These are phyloP conservation scores for Apis cerana DNA, from an alignment of 1,140 invertebrate species.

Conservation along the genomic window DNA sequence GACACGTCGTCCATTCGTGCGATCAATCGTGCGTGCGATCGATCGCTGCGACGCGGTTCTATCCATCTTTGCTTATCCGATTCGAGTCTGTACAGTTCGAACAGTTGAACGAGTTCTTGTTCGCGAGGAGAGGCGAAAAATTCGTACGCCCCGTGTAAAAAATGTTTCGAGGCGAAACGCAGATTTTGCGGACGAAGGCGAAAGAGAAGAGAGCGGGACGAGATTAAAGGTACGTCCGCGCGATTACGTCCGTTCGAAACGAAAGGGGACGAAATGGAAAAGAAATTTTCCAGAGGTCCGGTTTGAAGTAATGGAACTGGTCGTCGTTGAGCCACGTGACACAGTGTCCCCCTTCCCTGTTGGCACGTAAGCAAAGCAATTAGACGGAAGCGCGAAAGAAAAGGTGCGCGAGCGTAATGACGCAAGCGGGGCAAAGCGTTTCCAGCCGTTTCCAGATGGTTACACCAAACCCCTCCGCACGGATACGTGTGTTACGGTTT, in stretches of 20 bases:
- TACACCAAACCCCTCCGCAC: conserved; percentile 62
- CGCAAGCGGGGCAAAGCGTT: conserved; percentile 65
- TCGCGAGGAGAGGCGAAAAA: too few relatives aligned
- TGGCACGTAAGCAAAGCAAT: conserved; percentile 61
- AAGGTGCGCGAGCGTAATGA: conserved; percentile 48
- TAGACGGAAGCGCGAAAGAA: conserved; percentile 58
- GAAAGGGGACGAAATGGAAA: conserved; percentile 22
- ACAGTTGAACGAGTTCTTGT: too few relatives aligned
- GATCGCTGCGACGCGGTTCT: neutral
- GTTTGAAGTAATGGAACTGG: conserved; percentile 45
- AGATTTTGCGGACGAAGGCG: neutral
- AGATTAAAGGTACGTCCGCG: conserved; percentile 52
- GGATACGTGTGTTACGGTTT: conserved; percentile 18
- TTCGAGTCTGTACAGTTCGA: too few relatives aligned
- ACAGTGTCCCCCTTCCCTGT: conserved; percentile 9
- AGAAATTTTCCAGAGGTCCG: conserved; percentile 44
- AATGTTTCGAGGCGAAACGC: too few relatives aligned
- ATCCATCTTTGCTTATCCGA: too few relatives aligned
- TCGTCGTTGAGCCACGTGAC: conserved; percentile 51
- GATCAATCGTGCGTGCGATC: neutral
- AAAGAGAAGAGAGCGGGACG: conserved; percentile 5
- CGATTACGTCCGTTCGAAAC: conserved; percentile 32
- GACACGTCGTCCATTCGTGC: conserved; percentile 28
- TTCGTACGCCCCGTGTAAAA: too few relatives aligned
- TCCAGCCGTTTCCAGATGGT: conserved; percentile 61